These are phyloP conservation scores for Acrobasis suavella DNA, from an alignment of 2,888 invertebrate species.

Conservation along the genomic window DNA sequence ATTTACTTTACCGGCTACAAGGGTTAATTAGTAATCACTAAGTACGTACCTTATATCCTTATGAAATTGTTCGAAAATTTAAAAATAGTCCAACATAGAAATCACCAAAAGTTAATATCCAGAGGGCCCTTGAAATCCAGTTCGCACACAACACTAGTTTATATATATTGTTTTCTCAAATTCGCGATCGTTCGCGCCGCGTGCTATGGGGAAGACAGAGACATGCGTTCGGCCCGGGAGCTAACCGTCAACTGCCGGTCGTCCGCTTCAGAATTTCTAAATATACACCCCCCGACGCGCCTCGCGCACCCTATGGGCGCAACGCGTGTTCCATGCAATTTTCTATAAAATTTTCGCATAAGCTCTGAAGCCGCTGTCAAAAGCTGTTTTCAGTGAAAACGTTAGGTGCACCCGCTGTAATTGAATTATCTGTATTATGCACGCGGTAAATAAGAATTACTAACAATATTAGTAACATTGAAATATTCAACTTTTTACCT, in stretches of 20 bases:
- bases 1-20: slow-evolving; percentile 1
- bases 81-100: slow-evolving; percentile 55
- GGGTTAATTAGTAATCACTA: slow-evolving; percentile 17
- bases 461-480: slow-evolving; percentile 15
- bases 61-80: slow-evolving; percentile 45
- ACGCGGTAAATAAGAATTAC: slow-evolving; percentile 37
- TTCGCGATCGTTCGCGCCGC: slow-evolving; percentile 58
- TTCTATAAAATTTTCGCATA: slow-evolving; percentile 81
- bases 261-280: slow-evolving; percentile 68
- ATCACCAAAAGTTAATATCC: slow-evolving; percentile 47
- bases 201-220: slow-evolving; percentile 43
- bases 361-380: slow-evolving; percentile 78
- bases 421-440: slow-evolving; percentile 66
- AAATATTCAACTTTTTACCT: background rate
- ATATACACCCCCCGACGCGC: slow-evolving; percentile 75
- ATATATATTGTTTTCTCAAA: slow-evolving; percentile 66
- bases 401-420: slow-evolving; percentile 59
- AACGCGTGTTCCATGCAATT: slow-evolving; percentile 77
- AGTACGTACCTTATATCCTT: slow-evolving; percentile 60
- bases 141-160: slow-evolving; percentile 63
- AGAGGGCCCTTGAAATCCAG: slow-evolving; percentile 67
- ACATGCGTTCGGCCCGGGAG: slow-evolving; percentile 60
- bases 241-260: slow-evolving; percentile 68
- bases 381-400: slow-evolving; percentile 72
- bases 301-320: slow-evolving; percentile 71